Evolutionary conservation across 2,888 invertebrate genomes (phyloP), one percentile per base, ranked within the genome.

Genomic region (Anoplius nigerrimus): DNA sequence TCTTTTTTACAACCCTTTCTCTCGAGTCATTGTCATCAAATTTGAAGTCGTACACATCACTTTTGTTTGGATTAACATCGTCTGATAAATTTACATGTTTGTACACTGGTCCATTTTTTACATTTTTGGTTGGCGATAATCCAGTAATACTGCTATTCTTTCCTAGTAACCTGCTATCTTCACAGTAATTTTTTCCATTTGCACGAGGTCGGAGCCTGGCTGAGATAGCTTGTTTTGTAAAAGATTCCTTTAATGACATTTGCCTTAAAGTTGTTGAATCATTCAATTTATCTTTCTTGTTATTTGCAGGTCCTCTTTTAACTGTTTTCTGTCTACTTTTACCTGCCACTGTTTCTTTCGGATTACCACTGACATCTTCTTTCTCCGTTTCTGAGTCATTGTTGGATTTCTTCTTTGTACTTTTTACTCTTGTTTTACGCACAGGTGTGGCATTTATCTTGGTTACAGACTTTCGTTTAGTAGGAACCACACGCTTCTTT

Each of bases 1-100:
- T 78, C 21, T 73, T 81, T 4, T 69, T 77, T 0, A 16, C 21
- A 13, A 73, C 13, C 56, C 46, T 76, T 54, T 83, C 82, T 21
- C 53, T 62, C 1, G 78, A 74, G 27, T 82, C 82, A 53, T 83
- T 75, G 11, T 45, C 24, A 53, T 83, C 79, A 62, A 74, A 79
- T 27, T 68, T 61, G 62, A 83, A 83, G 0, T 83, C 83, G 60
- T 83, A 83, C 20, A 82, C 54, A 22, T 80, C 74, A 16, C 53
- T 69, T 6, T 15, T 48, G 42, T 68, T 71, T 16, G 67, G 60
- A 0, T 22, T 22, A 45, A 66, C 42, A 13, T 70, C 66, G 4
- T 80, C 78, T 3, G 15, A 11, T 6, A 57, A 52, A 22, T 73
- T 62, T 4, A 67, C 15, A 21, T 61, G 53, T 53, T 76, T 75